Evolutionary conservation across 1,140 invertebrate genomes (phyloP).

Genomic region (Helicoverpa armigera): DNA sequence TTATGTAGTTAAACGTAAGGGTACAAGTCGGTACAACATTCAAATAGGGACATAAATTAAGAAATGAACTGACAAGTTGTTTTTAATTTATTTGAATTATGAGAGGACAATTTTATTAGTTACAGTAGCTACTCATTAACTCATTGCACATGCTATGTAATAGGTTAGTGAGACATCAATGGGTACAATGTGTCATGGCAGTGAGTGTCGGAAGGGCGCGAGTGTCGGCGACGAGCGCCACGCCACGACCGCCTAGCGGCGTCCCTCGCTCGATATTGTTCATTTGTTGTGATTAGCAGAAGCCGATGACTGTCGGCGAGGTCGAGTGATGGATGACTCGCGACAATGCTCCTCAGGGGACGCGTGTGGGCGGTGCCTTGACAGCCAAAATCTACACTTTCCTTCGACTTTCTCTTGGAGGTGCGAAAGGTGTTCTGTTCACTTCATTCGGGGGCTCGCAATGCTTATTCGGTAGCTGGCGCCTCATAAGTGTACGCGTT

Average conservation of each 20-base stretch:
- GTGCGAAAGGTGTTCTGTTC: conserved; percentile 84
- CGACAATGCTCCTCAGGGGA: conserved; percentile 81
- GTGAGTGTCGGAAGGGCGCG: conserved; percentile 28
- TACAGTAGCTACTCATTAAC: no score
- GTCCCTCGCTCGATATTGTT: conserved; percentile 60
- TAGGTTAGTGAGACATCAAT: no score
- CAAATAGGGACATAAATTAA: not conserved
- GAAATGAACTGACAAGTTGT: not conserved
- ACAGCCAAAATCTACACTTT: conserved; percentile 86
- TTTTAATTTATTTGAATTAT: not conserved
- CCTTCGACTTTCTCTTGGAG: conserved; percentile 85
- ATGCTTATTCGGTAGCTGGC: conserved; percentile 84
- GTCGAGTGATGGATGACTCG: conserved; percentile 80
- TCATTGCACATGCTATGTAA: no score
- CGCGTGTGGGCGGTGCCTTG: conserved; percentile 81
- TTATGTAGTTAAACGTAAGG: conserved; percentile 12
- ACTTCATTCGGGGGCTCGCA: conserved; percentile 74
- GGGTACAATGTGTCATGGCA: not conserved
- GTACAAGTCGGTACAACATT: not conserved
- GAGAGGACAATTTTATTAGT: no score
- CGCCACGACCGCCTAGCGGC: conserved; percentile 4
- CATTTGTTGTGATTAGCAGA: conserved; percentile 73
- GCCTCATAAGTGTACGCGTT: conserved; percentile 82
- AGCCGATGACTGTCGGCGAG: conserved; percentile 58
- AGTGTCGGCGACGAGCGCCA: not conserved